Conservation (phyloP, 2,113 vertebrate genomes). For the Microtus pennsylvanicus region DNA sequence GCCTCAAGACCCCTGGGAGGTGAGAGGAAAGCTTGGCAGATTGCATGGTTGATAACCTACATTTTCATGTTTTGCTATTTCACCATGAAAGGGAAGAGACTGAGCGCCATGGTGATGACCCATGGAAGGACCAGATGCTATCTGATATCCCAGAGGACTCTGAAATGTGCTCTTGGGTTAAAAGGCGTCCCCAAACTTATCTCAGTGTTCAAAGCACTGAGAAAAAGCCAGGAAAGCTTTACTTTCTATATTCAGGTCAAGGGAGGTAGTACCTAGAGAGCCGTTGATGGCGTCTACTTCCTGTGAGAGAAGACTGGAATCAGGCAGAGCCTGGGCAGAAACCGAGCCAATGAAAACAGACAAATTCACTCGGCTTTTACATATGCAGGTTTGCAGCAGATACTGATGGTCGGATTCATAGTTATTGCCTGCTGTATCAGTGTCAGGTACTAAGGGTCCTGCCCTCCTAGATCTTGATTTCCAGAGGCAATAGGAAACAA, state of each 20-base stretch:
- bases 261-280: not conserved
- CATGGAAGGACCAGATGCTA: constrained; percentile 28
- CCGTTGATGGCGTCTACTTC: not conserved
- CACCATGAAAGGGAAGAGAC: constrained; percentile 40
- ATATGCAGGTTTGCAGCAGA: not conserved
- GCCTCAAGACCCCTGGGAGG: not conserved
- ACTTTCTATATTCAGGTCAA: not conserved
- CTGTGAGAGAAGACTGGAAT: not conserved
- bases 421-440: not conserved
- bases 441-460: not conserved
- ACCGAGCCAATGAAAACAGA: not conserved
- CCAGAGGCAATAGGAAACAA: not conserved
- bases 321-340: not conserved
- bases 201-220: not conserved
- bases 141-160: not conserved
- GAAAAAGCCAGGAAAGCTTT: constrained; percentile 29
- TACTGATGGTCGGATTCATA: not conserved
- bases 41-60: not conserved
- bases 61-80: constrained; percentile 57
- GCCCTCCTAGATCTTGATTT: not conserved
- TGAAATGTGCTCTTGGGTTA: constrained; percentile 26
- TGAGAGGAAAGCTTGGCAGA: not conserved
- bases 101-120: not conserved
- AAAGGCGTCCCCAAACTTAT: constrained; percentile 8
- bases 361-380: not conserved